Conservation (phyloP, 2,888 invertebrate genomes). For the Alcis repandata region DNA sequence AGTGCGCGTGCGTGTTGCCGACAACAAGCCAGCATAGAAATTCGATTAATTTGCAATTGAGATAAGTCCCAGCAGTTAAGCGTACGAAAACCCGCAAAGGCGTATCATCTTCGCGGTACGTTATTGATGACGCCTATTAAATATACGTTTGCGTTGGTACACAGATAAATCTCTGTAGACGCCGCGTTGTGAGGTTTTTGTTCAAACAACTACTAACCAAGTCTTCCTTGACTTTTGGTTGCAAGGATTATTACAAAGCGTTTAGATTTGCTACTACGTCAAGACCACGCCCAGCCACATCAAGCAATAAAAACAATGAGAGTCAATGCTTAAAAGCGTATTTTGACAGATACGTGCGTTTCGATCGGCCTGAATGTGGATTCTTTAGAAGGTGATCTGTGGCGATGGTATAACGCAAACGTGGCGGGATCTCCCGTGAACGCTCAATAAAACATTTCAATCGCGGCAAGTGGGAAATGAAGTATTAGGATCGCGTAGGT, state of each 20-base stretch:
- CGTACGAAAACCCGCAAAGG: slow-evolving; percentile 74
- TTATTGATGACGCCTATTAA: slow-evolving; percentile 87
- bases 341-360: too few species aligned
- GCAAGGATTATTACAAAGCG: too few species aligned
- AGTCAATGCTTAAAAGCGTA: too few species aligned
- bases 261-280: too few species aligned
- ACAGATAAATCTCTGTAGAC: too few species aligned
- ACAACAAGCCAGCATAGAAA: slow-evolving; percentile 71
- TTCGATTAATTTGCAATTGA: slow-evolving; percentile 85
- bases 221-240: too few species aligned
- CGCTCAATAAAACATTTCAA: slow-evolving; percentile 82
- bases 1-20: slow-evolving; percentile 62
- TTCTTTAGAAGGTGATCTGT: too few species aligned
- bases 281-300: too few species aligned
- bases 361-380: too few species aligned
- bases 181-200: too few species aligned
- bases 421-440: slow-evolving; percentile 69
- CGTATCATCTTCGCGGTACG: slow-evolving; percentile 80
- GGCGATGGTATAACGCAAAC: slow-evolving; percentile 54
- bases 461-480: slow-evolving; percentile 77
- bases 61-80: slow-evolving; percentile 76
- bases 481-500: slow-evolving; percentile 72
- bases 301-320: too few species aligned
- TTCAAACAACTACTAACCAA: too few species aligned
- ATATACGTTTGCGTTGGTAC: slow-evolving; percentile 77